These are phyloP conservation scores for Hydrolagus colliei DNA, from an alignment of 2,797 vertebrate genomes.

Conservation along the genomic window DNA sequence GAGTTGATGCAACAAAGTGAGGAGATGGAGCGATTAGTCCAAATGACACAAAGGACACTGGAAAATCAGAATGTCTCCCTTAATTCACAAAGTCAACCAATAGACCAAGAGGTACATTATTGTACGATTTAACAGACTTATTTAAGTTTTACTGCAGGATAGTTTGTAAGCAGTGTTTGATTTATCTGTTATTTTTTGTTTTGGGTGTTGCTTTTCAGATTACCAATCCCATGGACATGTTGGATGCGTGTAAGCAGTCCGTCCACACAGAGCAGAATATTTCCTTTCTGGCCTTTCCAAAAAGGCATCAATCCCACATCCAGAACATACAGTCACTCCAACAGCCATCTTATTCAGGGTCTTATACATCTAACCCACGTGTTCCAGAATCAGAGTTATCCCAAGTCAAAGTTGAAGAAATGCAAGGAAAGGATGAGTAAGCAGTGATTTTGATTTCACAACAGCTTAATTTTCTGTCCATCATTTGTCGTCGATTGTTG, in stretches of 20 bases:
- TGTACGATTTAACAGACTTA: too few species aligned
- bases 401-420: conserved; percentile 2
- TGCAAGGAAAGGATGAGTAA: conserved; percentile 12
- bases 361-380: neutral
- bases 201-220: neutral
- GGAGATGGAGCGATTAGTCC: conserved; percentile 55
- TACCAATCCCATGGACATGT: neutral
- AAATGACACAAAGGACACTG: neutral
- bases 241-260: neutral
- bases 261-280: neutral
- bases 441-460: neutral
- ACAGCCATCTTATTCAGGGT: neutral
- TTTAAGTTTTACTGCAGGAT: too few species aligned
- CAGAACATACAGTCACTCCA: neutral
- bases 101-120: conserved; percentile 42
- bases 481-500: too few species aligned
- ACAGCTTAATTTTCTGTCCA: too few species aligned
- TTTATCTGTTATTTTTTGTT: too few species aligned
- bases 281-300: neutral
- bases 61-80: conserved; percentile 17
- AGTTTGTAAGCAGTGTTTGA: too few species aligned
- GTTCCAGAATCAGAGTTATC: neutral
- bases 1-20: conserved; percentile 59
- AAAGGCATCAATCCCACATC: neutral
- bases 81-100: conserved; percentile 34